phyloP scores from a whole-genome alignment of 2,797 vertebrate genomes.

The Sternarchorhynchus goeldii region DNA sequence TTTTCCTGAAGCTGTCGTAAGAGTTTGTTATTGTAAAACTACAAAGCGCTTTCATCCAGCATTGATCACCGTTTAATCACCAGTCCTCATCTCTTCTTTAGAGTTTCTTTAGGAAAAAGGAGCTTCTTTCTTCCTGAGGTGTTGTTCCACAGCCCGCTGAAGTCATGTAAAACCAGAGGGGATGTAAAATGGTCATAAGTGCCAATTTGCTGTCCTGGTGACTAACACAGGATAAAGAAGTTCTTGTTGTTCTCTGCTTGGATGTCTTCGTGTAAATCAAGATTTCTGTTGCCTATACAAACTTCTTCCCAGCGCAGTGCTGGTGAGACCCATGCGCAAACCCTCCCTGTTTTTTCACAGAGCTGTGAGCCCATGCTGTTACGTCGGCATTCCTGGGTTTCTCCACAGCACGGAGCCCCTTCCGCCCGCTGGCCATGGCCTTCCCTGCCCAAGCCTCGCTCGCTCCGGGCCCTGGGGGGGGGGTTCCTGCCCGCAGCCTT shows the following conservation, averaged over 20 bases:
- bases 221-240: not conserved
- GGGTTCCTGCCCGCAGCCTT: not conserved
- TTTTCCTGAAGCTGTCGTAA: not conserved
- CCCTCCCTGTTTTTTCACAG: slow-evolving; percentile 14
- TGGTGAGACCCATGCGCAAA: slow-evolving; percentile 25
- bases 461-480: not conserved
- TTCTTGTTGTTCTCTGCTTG: not conserved
- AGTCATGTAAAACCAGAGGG: not conserved
- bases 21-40: no score
- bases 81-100: not conserved
- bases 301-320: slow-evolving; percentile 41
- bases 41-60: not conserved
- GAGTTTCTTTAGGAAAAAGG: not conserved
- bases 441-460: slow-evolving; percentile 6
- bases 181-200: not conserved
- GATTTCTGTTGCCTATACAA: slow-evolving; percentile 12
- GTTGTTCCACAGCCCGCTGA: no score
- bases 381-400: slow-evolving; percentile 19
- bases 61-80: slow-evolving; percentile 4
- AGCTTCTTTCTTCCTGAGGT: not conserved
- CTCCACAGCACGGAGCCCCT: not conserved
- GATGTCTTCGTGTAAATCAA: slow-evolving; percentile 5
- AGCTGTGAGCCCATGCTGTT: not conserved
- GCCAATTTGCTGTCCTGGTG: not conserved
- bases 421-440: slow-evolving; percentile 3